Evolutionary conservation across 2,888 invertebrate species (phyloP), one percentile per base, ranked within the genome.

Genomic region (Notodonta ziczac): DNA sequence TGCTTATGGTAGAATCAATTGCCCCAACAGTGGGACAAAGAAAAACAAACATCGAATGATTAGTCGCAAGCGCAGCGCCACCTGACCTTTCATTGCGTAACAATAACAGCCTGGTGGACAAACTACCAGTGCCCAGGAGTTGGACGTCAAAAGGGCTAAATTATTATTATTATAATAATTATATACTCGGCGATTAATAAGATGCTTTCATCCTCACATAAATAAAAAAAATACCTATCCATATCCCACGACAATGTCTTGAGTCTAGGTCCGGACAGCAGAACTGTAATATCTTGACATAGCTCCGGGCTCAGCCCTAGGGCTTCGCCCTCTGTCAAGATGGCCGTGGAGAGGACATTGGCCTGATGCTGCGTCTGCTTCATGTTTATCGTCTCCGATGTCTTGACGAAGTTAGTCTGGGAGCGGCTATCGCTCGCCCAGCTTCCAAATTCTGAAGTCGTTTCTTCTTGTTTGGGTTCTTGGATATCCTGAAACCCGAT

Each of bases 181-280:
- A n/a, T n/a, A n/a, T n/a, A n/a, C n/a, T n/a, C n/a, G n/a, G n/a
- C n/a, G n/a, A n/a, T n/a, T n/a, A n/a, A n/a, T n/a, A n/a, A n/a
- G n/a, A n/a, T n/a, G n/a, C n/a, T n/a, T n/a, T n/a, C n/a, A n/a
- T n/a, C n/a, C n/a, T n/a, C n/a, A n/a, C n/a, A n/a, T n/a, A n/a
- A n/a, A n/a, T n/a, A n/a, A 35, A 35, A 35, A 35, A 35, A 35
- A 13, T 46, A 93, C 93, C 93, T 87, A 61, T 91, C 86, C 85
- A 96, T 90, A 60, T 95, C 94, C 97, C 97, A 97, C 7, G 95
- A 96, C 2, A 97, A 91, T 54, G 96, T 94, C 77, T 96, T 96
- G 70, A 96, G 95, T 56, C 97, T 89, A 0, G 96, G 96, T 73
- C 96, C 96, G 57, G 96, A 96, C 14, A 97, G 86, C 61, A 97